phyloP scores from a whole-genome alignment of 2,113 vertebrate species.

The Scomber colias region DNA sequence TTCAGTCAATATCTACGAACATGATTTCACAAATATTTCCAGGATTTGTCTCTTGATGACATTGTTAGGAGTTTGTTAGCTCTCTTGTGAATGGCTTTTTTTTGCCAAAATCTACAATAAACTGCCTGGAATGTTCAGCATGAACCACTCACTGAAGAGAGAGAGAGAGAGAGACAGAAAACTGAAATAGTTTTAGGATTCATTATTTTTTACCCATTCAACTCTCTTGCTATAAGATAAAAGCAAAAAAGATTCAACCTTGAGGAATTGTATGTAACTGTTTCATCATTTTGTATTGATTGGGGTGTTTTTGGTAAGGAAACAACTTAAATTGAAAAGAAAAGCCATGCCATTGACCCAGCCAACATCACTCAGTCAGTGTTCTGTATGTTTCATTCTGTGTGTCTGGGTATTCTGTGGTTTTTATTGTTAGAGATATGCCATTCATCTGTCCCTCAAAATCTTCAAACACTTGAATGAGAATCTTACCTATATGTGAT shows the following conservation, averaged over 20 bases:
- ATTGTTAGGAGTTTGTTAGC: slow-evolving; percentile 2
- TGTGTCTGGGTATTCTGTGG: too few relatives aligned
- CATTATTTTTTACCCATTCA: not conserved
- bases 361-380: not conserved
- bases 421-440: not conserved
- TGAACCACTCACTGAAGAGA: slow-evolving; percentile 15
- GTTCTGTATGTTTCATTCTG: too few relatives aligned
- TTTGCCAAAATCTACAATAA: slow-evolving; percentile 21
- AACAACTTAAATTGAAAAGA: not conserved
- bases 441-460: not conserved
- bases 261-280: not conserved
- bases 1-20: slow-evolving; percentile 7
- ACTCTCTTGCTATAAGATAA: not conserved
- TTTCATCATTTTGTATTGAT: not conserved
- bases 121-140: slow-evolving; percentile 27
- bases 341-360: not conserved
- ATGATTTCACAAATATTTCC: slow-evolving; percentile 21
- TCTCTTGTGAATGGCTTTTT: slow-evolving; percentile 7
- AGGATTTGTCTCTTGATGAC: slow-evolving; percentile 7
- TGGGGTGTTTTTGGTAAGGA: not conserved
- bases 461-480: not conserved
- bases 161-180: not conserved
- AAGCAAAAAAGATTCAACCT: slow-evolving; percentile 6
- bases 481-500: not conserved
- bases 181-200: not conserved